phyloP scores from a whole-genome alignment of 2,888 invertebrate species.

The Campoletis raptor region DNA sequence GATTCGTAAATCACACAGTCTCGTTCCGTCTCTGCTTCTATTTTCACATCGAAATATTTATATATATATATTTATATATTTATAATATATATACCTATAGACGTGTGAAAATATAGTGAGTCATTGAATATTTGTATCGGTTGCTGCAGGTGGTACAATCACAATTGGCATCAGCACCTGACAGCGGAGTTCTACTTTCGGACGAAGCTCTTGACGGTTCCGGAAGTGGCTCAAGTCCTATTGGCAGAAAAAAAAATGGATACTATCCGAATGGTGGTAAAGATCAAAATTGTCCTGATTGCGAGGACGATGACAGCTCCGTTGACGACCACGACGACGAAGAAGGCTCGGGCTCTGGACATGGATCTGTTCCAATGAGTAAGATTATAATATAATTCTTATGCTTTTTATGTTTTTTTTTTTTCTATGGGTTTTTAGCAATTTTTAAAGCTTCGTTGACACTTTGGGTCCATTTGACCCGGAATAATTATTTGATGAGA shows the following conservation, averaged over 20 bases:
- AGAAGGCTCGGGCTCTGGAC: slow-evolving; percentile 81
- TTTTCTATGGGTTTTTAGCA: not conserved
- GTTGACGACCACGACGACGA: slow-evolving; percentile 76
- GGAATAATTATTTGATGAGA: too few species aligned
- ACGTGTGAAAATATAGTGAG: not conserved
- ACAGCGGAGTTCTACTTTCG: slow-evolving; percentile 79
- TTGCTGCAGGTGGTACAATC: slow-evolving; percentile 79
- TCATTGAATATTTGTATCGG: not conserved
- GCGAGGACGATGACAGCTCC: slow-evolving; percentile 69
- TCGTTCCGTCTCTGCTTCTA: slow-evolving; percentile 6
- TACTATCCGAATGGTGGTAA: slow-evolving; percentile 71
- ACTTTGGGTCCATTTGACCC: not conserved
- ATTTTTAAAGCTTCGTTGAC: not conserved
- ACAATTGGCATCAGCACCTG: slow-evolving; percentile 82
- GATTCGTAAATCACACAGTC: slow-evolving; percentile 63
- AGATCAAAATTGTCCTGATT: slow-evolving; percentile 74
- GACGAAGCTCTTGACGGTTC: slow-evolving; percentile 83
- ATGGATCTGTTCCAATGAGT: slow-evolving; percentile 78
- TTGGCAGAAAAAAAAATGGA: slow-evolving; percentile 71
- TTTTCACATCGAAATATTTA: not conserved
- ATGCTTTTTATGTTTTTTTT: not conserved
- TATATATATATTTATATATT: slow-evolving; percentile 9
- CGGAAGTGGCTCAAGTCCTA: slow-evolving; percentile 81
- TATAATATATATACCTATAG: not conserved
- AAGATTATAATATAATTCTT: slow-evolving; percentile 17